Conservation (phyloP, 2,113 vertebrate species). For the Turdus rufiventris region DNA sequence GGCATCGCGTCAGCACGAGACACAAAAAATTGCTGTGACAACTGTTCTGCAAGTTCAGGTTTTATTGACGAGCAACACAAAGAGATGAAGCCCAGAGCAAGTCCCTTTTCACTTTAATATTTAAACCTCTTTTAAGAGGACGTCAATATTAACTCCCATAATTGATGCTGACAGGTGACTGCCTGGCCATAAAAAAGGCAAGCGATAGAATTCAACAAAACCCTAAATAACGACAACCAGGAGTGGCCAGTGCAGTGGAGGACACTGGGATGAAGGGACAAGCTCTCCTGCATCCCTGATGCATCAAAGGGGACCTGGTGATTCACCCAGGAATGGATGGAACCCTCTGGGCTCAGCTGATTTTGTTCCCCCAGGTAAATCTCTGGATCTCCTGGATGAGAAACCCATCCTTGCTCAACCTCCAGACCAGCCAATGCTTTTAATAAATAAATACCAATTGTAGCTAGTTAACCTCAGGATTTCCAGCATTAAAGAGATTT, state of each 20-base stretch:
- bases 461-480: constrained; percentile 1
- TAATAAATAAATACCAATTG: background rate
- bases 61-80: constrained; percentile 12
- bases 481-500: constrained; percentile 13
- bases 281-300: background rate
- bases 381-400: background rate
- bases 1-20: background rate
- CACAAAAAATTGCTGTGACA: constrained; percentile 12
- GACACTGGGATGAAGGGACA: background rate
- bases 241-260: background rate
- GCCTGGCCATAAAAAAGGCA: constrained; percentile 3
- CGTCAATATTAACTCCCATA: background rate
- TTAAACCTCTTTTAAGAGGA: constrained; percentile 51
- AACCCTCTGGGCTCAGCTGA: background rate
- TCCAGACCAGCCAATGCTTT: background rate
- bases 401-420: background rate
- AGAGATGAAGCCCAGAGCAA: background rate
- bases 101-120: constrained; percentile 31
- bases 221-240: background rate
- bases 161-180: constrained; percentile 37
- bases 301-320: background rate
- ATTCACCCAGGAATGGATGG: background rate
- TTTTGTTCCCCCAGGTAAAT: background rate
- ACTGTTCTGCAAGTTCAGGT: background rate
- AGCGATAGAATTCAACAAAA: background rate